Evolutionary conservation across 2,888 invertebrate genomes (phyloP), one percentile per base, ranked within the genome.

Genomic region (Corbicula japonica): DNA sequence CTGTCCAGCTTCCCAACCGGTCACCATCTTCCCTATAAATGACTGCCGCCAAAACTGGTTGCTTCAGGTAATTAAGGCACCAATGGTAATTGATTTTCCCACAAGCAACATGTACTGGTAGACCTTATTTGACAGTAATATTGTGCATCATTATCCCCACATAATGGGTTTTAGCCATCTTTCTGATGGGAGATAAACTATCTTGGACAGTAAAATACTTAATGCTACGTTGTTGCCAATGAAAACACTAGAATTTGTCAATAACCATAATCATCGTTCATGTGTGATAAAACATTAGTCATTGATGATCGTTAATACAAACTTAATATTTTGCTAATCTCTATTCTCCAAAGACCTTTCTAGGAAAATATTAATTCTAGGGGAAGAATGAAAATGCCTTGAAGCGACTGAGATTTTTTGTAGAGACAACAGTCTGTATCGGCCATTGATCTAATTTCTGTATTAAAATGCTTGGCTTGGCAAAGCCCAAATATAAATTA

Each of bases 101-200:
- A n/a, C n/a, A n/a, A n/a, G n/a, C n/a, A n/a, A n/a, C n/a, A n/a
- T n/a, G n/a, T n/a, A n/a, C n/a, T n/a, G n/a, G n/a, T n/a, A n/a
- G n/a, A n/a, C n/a, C n/a, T n/a, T n/a, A n/a, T n/a, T n/a, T n/a
- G n/a, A n/a, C n/a, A n/a, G n/a, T n/a, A n/a, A n/a, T n/a, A n/a
- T n/a, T n/a, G n/a, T n/a, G 52, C 50, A 28, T 70, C 63, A 69
- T 70, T 74, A 78, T 78, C 32, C 48, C n/a, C 52, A 28, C 18
- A 21, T 73, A 78, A 78, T 70, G 63, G 50, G 23, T 32, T 61
- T 58, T 58, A 41, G 63, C 56, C 56, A 44, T 61, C 65, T 76
- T 71, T 60, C 54, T 50, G 65, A 21, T 61, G 32, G n/a, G 44
- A 35, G 66, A 76, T 71, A 35, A 62, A 56, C 38, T 28, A 54